Conservation (phyloP, 2,113 vertebrate species). For the Chaetura pelagica region DNA sequence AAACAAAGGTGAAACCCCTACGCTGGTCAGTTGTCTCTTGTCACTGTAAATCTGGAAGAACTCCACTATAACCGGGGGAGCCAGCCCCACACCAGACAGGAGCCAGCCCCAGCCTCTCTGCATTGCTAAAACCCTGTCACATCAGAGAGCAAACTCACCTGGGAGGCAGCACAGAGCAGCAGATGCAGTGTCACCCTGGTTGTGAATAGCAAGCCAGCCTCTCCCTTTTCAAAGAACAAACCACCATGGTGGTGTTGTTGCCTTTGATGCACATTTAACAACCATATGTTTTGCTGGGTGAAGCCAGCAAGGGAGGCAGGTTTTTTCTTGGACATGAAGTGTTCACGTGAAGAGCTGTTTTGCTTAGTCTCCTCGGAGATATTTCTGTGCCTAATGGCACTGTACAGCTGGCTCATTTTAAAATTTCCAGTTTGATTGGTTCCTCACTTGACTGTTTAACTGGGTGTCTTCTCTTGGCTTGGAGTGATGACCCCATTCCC, state of each 20-base stretch:
- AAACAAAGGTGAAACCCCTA: not conserved
- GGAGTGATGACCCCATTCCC: not conserved
- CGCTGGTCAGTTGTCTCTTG: not conserved
- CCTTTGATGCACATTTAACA: slow-evolving; percentile 15
- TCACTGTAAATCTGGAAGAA: not conserved
- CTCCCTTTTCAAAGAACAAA: not conserved
- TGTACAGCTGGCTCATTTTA: not conserved
- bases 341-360: not conserved
- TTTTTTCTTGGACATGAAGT: not conserved
- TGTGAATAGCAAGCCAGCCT: not conserved
- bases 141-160: not conserved
- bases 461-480: not conserved
- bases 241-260: not conserved
- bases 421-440: not conserved
- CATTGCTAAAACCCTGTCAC: not conserved
- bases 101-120: not conserved
- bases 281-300: slow-evolving; percentile 4
- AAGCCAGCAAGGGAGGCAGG: not conserved
- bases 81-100: not conserved
- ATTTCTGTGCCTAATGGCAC: not conserved
- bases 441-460: not conserved
- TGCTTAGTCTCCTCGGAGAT: not conserved
- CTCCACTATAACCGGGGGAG: not conserved
- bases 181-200: not conserved
- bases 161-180: not conserved